Conservation (phyloP, 2,888 invertebrate species). For the Amiota communis region DNA sequence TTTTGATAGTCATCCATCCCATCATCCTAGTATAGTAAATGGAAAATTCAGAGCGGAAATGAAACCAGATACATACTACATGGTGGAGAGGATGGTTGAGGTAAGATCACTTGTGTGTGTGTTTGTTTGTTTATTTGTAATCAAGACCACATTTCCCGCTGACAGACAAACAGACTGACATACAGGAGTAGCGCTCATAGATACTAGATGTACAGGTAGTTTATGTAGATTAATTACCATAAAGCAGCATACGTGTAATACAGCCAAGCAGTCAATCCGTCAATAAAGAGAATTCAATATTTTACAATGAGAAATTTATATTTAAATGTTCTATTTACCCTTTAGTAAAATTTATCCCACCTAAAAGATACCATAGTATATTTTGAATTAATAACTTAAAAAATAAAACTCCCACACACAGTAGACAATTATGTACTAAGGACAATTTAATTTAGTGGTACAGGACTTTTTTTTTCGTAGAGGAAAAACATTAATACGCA, state of each 20-base stretch:
- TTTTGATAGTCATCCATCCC: no score
- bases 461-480: background rate
- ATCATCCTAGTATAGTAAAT: no score
- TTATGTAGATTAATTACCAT: background rate
- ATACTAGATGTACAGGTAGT: no score
- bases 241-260: background rate
- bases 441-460: constrained; percentile 5
- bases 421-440: background rate
- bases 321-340: background rate
- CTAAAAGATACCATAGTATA: background rate
- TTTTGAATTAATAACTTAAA: no score
- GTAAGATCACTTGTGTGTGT: constrained; percentile 26
- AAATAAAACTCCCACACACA: constrained; percentile 11
- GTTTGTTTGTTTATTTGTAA: constrained; percentile 25
- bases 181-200: background rate
- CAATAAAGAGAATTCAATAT: background rate
- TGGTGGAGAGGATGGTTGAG: background rate
- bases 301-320: background rate
- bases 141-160: constrained; percentile 25
- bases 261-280: background rate
- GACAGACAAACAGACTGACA: constrained; percentile 3
- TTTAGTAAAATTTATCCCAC: background rate
- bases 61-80: constrained; percentile 70
- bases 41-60: constrained; percentile 66
- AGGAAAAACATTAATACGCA: constrained; percentile 8